These are phyloP conservation scores for Ochropleura plecta DNA, from an alignment of 2,888 invertebrate species.

Conservation along the genomic window DNA sequence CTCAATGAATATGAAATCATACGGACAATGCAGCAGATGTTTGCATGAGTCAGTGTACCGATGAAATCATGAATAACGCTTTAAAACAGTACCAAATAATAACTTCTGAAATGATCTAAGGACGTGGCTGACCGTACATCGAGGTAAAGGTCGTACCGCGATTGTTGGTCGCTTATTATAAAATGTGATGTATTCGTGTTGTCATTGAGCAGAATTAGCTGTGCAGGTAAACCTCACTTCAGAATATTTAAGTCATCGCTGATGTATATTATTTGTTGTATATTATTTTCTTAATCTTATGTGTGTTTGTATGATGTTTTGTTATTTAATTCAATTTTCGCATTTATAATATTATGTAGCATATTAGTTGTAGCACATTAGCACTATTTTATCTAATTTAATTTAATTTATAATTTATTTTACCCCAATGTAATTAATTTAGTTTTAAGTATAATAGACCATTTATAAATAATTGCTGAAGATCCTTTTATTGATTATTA, in stretches of 20 bases:
- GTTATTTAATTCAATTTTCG: too few relatives aligned
- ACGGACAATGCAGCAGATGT: neutral
- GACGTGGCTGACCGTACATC: conserved; percentile 42
- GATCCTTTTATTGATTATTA: too few relatives aligned
- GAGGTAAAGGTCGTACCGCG: conserved; percentile 52
- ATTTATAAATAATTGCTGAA: too few relatives aligned
- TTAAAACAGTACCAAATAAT: conserved; percentile 2
- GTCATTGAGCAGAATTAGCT: conserved; percentile 46
- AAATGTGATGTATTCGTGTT: conserved; percentile 40
- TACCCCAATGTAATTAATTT: too few relatives aligned
- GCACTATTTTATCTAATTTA: too few relatives aligned
- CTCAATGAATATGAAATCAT: neutral
- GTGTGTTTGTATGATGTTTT: too few relatives aligned
- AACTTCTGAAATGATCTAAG: conserved; percentile 46
- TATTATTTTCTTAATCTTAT: too few relatives aligned
- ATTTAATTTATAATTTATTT: too few relatives aligned
- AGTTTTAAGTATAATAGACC: too few relatives aligned
- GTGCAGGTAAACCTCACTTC: neutral
- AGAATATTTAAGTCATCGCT: conserved; percentile 31
- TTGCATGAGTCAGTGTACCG: neutral
- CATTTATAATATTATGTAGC: too few relatives aligned
- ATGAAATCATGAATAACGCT: conserved; percentile 8
- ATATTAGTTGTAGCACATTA: too few relatives aligned
- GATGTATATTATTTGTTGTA: too few relatives aligned
- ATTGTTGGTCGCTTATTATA: conserved; percentile 21